Conservation (phyloP, 1,140 invertebrate species). For the Lordiphosa clarofinis region DNA sequence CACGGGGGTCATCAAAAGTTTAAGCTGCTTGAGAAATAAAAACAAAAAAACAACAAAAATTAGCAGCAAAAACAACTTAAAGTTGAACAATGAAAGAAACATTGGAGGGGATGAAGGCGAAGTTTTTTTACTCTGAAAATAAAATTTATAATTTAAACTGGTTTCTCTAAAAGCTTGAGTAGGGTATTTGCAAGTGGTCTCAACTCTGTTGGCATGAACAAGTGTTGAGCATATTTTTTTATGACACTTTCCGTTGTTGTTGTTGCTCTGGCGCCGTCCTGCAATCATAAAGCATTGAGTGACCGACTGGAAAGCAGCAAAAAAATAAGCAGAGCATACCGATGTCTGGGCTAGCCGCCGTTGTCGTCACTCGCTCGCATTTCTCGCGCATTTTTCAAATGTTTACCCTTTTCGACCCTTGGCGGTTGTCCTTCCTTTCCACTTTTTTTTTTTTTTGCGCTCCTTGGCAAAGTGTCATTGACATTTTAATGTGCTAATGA, state of each 20-base stretch:
- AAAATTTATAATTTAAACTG: too few species aligned
- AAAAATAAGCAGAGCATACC: constrained; percentile 25
- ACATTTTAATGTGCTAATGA: constrained; percentile 78
- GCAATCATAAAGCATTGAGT: constrained; percentile 60
- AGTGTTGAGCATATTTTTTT: constrained; percentile 72
- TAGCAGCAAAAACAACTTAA: neutral
- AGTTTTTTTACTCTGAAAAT: constrained; percentile 3
- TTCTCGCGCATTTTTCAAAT: constrained; percentile 68
- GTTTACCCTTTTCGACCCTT: constrained; percentile 54
- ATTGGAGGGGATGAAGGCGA: constrained; percentile 4
- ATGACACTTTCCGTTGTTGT: constrained; percentile 47
- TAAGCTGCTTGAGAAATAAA: constrained; percentile 44
- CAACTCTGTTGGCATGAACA: constrained; percentile 49
- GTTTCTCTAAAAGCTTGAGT: too few species aligned
- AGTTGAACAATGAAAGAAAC: neutral
- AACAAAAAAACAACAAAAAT: neutral
- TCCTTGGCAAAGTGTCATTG: constrained; percentile 63
- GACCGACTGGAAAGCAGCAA: constrained; percentile 20
- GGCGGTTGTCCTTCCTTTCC: constrained; percentile 8
- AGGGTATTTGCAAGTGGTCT: too few species aligned
- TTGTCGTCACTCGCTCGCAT: constrained; percentile 43
- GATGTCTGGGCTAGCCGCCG: constrained; percentile 27
- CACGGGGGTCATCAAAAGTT: too few species aligned
- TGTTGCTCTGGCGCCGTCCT: constrained; percentile 37
- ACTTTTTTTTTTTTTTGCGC: neutral